A percentile compares a stretch with the other conserved stretches of the same genome.
Evolutionary conservation across 2,797 vertebrate genomes (phyloP).

Genomic region (Sebastes hubbsi): DNA sequence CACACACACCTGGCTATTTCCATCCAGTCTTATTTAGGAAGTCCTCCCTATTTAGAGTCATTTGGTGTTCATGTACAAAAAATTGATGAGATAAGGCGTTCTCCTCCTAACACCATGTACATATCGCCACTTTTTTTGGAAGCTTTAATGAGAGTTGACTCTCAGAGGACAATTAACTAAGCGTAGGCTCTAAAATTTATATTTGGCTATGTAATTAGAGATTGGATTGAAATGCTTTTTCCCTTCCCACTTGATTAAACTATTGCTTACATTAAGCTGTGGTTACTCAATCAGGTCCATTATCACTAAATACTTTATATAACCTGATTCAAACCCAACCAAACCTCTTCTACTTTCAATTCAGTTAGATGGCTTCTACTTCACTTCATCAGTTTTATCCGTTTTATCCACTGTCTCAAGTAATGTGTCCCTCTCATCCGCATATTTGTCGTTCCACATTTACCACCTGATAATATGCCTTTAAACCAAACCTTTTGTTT

Average conservation of each 20-base stretch:
- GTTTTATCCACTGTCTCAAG: not conserved
- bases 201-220: slow-evolving; percentile 38
- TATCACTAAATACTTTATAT: slow-evolving; percentile 46
- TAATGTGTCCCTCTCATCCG: not conserved
- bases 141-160: slow-evolving; percentile 24
- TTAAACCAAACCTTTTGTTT: slow-evolving; percentile 1
- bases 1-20: not conserved
- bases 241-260: slow-evolving; percentile 35
- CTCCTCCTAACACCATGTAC: not conserved
- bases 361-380: not conserved
- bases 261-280: slow-evolving; percentile 35
- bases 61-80: not conserved
- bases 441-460: not conserved
- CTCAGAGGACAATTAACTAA: slow-evolving; percentile 36
- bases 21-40: not conserved
- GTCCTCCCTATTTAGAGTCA: not conserved
- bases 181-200: slow-evolving; percentile 24
- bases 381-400: not conserved
- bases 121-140: not conserved
- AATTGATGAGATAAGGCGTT: not conserved
- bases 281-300: slow-evolving; percentile 40
- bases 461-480: not conserved
- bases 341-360: slow-evolving; percentile 19
- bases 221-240: slow-evolving; percentile 42
- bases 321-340: slow-evolving; percentile 38